Conservation (phyloP, 2,888 invertebrate genomes). For the Onchidella celtica region DNA sequence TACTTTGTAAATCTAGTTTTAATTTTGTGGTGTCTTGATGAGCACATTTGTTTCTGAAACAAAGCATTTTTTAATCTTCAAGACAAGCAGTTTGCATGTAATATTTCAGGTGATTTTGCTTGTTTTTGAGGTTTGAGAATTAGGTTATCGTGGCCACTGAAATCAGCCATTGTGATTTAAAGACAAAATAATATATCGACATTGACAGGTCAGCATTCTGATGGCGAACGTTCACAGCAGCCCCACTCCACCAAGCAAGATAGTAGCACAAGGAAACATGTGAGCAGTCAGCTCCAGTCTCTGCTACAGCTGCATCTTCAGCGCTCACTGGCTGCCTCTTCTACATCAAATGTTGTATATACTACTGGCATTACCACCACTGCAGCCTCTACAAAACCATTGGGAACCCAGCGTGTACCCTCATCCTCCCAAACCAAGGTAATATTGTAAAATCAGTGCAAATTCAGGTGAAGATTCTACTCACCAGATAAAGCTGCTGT, state of each 20-base stretch:
- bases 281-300: constrained; percentile 62
- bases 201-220: constrained; percentile 52
- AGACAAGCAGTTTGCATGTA: too few species aligned
- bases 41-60: too few species aligned
- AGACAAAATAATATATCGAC: too few species aligned
- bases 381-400: neutral
- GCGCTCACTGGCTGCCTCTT: constrained; percentile 51
- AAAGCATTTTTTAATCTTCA: too few species aligned
- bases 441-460: neutral
- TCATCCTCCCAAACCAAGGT: constrained; percentile 33
- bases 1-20: too few species aligned
- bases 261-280: constrained; percentile 44
- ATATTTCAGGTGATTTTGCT: too few species aligned
- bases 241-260: constrained; percentile 62
- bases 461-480: too few species aligned
- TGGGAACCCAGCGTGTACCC: neutral
- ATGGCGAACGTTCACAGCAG: constrained; percentile 59
- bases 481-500: too few species aligned
- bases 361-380: constrained; percentile 10
- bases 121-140: too few species aligned
- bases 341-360: constrained; percentile 45
- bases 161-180: too few species aligned
- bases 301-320: constrained; percentile 65
- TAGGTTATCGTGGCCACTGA: too few species aligned
- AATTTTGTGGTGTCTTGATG: too few species aligned